Base-by-base conservation (phyloP, 30 jellyfish, hydroid and myxozoan species). In the Aurelia coerulea region DNA sequence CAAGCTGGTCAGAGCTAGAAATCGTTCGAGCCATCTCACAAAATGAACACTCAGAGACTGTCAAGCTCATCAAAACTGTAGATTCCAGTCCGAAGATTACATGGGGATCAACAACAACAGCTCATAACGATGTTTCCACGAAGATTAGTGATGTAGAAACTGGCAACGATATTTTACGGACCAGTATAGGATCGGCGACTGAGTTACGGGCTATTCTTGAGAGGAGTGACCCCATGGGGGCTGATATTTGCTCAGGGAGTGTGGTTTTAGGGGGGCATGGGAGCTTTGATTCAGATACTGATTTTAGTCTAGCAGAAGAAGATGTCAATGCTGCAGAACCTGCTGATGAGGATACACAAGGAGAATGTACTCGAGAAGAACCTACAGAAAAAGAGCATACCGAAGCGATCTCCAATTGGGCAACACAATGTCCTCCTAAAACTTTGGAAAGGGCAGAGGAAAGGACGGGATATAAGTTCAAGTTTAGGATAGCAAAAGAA, bases 1-100 rank as follows among this genome's bases (percentile, higher is more conserved):
- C 92, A 5, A 83, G 92, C 65, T 83, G 92, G 92, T 69, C 86
- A 15, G 92, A 83, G 50, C 92, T 69, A n/a, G 79, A 72, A 18
- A 29, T 72, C 15, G 42, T 39, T 63, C 71, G 58, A 3, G 86
- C 62, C 14, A 71, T 58, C 4, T 18, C 62, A 37, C 65, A 35
- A 6, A 37, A 18, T 14, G 83, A 83, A 12, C 52, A 1, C 17
- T 29, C 91, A 16, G 92, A 71, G 41, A 51, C 74, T 65, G 32
- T 83, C 0, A 34, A 23, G 33, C 49, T 83, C 15, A 85, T 13
- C 39, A 72, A 52, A 54, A 59, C 23, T 2, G 14, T 54, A 46
- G 77, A 69, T 18, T 50, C 60, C 19, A 72, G 92, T 71, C 92
- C 92, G 74, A 64, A 58, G 12, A 71, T 83, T 71, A 83, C 92